A percentile compares a stretch with the other conserved stretches of the same genome.
These are phyloP conservation scores for Anoplius nigerrimus DNA, from an alignment of 2,888 invertebrate genomes.

Conservation along the genomic window DNA sequence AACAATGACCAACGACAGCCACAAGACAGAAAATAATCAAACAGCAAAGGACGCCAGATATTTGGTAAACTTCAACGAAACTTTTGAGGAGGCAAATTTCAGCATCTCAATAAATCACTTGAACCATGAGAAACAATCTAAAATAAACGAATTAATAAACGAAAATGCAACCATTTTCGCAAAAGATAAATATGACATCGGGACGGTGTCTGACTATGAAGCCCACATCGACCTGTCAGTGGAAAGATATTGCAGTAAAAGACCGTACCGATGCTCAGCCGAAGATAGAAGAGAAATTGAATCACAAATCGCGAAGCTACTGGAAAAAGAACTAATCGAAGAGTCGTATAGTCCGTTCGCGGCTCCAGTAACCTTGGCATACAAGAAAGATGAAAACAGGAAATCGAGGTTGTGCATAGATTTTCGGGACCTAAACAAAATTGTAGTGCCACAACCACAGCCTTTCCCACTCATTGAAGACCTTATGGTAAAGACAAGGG, in stretches of 20 bases:
- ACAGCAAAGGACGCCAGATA: constrained; percentile 12
- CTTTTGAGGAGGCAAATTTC: background rate
- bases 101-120: constrained; percentile 6
- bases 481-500: background rate
- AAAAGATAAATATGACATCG: constrained; percentile 46
- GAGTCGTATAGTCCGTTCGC: constrained; percentile 10
- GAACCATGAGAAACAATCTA: constrained; percentile 14
- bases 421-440: constrained; percentile 7
- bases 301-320: constrained; percentile 16
- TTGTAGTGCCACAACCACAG: constrained; percentile 5
- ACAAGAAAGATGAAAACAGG: too few relatives aligned
- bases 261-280: constrained; percentile 23
- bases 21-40: constrained; percentile 19
- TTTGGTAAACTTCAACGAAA: constrained; percentile 17
- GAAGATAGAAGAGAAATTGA: constrained; percentile 32
- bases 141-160: constrained; percentile 38
- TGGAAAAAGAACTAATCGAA: constrained; percentile 5
- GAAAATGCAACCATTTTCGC: constrained; percentile 42
- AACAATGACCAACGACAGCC: background rate
- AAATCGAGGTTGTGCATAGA: too few relatives aligned
- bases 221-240: constrained; percentile 27
- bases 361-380: constrained; percentile 8
- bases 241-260: constrained; percentile 35
- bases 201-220: constrained; percentile 20
- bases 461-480: constrained; percentile 11